A percentile compares a stretch with the other conserved stretches of the same genome.
phyloP scores from a whole-genome alignment of 2,113 vertebrate genomes.

The Nyctereutes procyonoides region DNA sequence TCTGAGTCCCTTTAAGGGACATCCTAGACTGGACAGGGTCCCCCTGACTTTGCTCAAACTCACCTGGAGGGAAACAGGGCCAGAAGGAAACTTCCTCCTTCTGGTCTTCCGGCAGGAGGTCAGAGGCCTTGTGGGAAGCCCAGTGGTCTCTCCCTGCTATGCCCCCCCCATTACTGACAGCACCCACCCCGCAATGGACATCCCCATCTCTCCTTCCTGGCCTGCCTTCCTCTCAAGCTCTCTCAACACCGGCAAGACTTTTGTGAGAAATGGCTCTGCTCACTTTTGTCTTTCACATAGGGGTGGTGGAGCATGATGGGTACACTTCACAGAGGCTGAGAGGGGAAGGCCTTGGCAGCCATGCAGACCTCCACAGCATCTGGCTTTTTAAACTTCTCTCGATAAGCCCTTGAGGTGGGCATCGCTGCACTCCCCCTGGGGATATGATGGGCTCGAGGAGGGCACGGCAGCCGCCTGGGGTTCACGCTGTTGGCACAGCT shows the following conservation, averaged over 20 bases:
- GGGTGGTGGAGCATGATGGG: background rate
- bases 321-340: background rate
- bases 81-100: background rate
- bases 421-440: background rate
- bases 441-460: background rate
- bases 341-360: background rate
- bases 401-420: background rate
- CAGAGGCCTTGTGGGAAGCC: background rate
- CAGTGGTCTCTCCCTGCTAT: background rate
- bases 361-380: too few relatives aligned
- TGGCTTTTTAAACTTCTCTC: background rate
- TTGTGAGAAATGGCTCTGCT: background rate
- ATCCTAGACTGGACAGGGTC: background rate
- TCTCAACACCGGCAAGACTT: background rate
- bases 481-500: too few relatives aligned
- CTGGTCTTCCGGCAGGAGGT: background rate
- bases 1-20: background rate
- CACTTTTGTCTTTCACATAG: accelerated
- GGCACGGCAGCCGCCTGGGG: background rate
- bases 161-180: background rate
- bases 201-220: background rate
- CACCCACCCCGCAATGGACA: background rate
- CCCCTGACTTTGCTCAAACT: too few relatives aligned
- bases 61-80: background rate
- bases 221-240: background rate